phyloP scores from a whole-genome alignment of 1,140 invertebrate genomes.

The Andrena cerasifolii region DNA sequence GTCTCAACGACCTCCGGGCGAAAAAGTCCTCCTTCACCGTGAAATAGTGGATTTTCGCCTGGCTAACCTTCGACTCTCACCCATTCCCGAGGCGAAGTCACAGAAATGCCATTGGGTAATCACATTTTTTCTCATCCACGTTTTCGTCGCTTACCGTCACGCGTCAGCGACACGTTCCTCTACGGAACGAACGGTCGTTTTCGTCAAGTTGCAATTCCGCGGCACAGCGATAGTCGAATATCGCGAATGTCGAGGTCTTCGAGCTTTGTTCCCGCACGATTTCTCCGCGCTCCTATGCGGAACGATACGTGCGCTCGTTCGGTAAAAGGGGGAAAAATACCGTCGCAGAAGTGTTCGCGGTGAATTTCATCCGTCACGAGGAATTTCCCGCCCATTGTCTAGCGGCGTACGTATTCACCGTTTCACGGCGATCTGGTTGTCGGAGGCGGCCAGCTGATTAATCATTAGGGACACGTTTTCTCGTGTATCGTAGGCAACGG shows the following conservation, averaged over 20 bases:
- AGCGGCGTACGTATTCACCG: background rate
- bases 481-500: slow-evolving; percentile 30
- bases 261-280: no score
- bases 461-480: slow-evolving; percentile 42
- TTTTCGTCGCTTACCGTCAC: background rate
- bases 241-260: no score
- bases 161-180: background rate
- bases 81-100: background rate
- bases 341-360: background rate
- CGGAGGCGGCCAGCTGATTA: slow-evolving; percentile 40
- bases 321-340: background rate
- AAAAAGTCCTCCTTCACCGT: background rate
- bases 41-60: background rate
- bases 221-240: no score
- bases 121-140: slow-evolving; percentile 12
- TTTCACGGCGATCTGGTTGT: slow-evolving; percentile 33
- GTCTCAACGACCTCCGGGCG: background rate
- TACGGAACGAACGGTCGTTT: no score
- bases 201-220: no score
- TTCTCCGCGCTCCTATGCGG: no score
- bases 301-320: background rate
- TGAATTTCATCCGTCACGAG: background rate
- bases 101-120: slow-evolving; percentile 15
- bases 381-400: slow-evolving; percentile 40
- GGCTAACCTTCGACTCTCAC: background rate